phyloP scores from a whole-genome alignment of 2,113 vertebrate genomes.

The Hucho hucho region DNA sequence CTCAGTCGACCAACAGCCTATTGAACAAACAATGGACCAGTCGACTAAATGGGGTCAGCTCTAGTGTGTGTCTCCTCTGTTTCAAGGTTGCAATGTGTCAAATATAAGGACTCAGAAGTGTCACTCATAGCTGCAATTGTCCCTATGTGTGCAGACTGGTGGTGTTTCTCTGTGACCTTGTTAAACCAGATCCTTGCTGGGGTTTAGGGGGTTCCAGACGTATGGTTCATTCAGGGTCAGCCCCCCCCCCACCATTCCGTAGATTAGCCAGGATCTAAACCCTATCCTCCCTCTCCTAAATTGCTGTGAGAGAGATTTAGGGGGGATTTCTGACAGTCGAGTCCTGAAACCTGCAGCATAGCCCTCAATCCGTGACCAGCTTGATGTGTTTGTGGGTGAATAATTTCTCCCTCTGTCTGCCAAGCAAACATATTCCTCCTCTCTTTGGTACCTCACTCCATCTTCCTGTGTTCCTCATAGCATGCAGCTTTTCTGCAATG shows the following conservation, averaged over 20 bases:
- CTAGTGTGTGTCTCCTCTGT: too few species aligned
- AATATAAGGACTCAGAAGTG: too few species aligned
- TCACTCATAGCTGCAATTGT: too few species aligned
- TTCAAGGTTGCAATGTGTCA: too few species aligned
- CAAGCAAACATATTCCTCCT: conserved; percentile 13
- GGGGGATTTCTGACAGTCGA: conserved; percentile 33
- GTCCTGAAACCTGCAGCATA: conserved; percentile 2
- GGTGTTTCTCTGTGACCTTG: not conserved
- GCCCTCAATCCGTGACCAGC: not conserved
- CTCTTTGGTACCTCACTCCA: conserved; percentile 5
- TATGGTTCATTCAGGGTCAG: not conserved
- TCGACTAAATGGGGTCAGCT: too few species aligned
- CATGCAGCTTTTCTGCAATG: conserved; percentile 33
- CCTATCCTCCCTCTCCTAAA: conserved; percentile 22
- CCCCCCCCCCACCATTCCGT: not conserved
- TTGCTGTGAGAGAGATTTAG: conserved; percentile 30
- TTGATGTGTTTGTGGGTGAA: conserved; percentile 22
- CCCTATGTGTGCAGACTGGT: not conserved
- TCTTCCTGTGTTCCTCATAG: conserved; percentile 28
- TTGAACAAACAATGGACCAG: too few species aligned
- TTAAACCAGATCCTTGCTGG: not conserved
- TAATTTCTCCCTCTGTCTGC: conserved; percentile 6
- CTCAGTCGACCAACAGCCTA: too few species aligned
- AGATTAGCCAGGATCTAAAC: conserved; percentile 36
- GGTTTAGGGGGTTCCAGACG: not conserved